These are phyloP conservation scores for Nowickia ferox DNA, from an alignment of 2,888 invertebrate species.

Conservation along the genomic window DNA sequence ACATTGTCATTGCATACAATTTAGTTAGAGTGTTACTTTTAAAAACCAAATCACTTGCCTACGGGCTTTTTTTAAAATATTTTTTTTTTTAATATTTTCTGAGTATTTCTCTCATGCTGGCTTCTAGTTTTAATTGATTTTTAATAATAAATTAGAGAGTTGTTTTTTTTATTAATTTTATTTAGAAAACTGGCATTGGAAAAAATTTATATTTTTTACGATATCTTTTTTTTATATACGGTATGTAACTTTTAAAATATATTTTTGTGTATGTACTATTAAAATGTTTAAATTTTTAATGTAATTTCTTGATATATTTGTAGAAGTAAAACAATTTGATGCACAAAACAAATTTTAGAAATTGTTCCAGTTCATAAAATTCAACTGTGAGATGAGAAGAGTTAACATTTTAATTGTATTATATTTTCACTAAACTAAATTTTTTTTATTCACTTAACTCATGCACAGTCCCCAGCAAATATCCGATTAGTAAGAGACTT, in stretches of 20 bases:
- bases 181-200: not conserved
- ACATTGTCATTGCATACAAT: not conserved
- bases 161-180: not conserved
- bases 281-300: not conserved
- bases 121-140: conserved; percentile 37
- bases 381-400: not conserved
- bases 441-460: too few species aligned
- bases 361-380: not conserved
- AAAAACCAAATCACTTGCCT: not conserved
- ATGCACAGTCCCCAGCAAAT: too few species aligned
- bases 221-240: not conserved
- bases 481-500: too few species aligned
- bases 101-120: not conserved
- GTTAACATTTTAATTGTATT: not conserved
- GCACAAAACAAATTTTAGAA: not conserved
- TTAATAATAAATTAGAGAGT: conserved; percentile 49
- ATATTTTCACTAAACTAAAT: too few species aligned
- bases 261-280: not conserved
- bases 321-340: too few species aligned
- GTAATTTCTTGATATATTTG: not conserved
- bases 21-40: conserved; percentile 7
- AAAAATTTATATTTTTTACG: not conserved
- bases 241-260: not conserved
- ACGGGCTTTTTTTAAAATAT: not conserved
- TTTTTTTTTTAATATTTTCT: conserved; percentile 1